Percentiles rank a stretch among this genome's conserved stretches.
These are phyloP conservation scores for Limnephilus rhombicus DNA, from an alignment of 2,888 invertebrate species.

Conservation along the genomic window DNA sequence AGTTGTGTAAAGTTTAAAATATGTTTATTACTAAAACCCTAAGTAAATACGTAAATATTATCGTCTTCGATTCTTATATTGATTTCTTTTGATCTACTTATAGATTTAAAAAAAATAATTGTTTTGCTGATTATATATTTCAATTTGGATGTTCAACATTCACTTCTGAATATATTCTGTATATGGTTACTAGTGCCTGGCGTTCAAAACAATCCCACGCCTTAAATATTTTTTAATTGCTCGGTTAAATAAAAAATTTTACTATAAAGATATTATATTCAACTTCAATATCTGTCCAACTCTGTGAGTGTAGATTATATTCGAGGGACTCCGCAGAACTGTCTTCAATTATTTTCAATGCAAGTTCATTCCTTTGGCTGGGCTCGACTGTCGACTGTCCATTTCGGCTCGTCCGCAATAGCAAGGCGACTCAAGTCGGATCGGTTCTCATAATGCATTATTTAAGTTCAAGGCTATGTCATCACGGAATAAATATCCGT, in stretches of 20 bases:
- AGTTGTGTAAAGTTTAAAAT: no score
- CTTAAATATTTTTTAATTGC: neutral
- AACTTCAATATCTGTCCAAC: neutral
- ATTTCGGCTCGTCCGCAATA: constrained; percentile 11
- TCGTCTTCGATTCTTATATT: neutral
- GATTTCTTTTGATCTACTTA: neutral
- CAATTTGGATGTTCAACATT: neutral
- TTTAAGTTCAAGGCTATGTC: constrained; percentile 46
- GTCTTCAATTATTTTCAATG: neutral
- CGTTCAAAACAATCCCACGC: neutral
- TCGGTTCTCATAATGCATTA: constrained; percentile 7
- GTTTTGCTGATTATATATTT: neutral
- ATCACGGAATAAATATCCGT: constrained; percentile 13
- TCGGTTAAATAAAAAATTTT: neutral
- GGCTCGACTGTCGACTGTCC: neutral
- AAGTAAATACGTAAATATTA: neutral
- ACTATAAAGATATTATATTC: neutral
- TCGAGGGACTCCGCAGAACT: neutral
- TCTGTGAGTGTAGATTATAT: neutral
- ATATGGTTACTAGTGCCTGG: neutral
- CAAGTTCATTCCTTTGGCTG: neutral
- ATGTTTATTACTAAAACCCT: no score
- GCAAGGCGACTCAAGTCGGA: constrained; percentile 17
- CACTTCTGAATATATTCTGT: neutral
- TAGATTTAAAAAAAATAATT: neutral